Evolutionary conservation across 2,113 vertebrate genomes (phyloP).

Genomic region (Barnardius zonarius): DNA sequence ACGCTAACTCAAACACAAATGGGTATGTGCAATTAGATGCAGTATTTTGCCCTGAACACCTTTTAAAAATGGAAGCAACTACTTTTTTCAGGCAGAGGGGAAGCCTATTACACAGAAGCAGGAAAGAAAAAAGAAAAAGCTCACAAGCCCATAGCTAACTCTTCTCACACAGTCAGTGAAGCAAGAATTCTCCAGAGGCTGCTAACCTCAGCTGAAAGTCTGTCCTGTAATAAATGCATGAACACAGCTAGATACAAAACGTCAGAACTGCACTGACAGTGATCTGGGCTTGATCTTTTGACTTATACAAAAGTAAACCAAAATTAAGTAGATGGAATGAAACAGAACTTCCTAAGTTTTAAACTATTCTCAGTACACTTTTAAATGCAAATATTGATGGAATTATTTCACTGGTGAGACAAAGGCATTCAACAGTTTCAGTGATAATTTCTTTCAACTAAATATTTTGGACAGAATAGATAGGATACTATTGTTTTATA

Average conservation of each 20-base stretch:
- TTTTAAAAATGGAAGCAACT: background rate
- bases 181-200: background rate
- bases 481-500: background rate
- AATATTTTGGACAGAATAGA: background rate
- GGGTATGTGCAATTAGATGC: background rate
- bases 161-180: background rate
- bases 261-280: background rate
- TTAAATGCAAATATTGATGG: background rate
- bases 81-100: background rate
- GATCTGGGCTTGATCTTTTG: background rate
- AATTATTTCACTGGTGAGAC: background rate
- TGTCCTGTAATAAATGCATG: background rate
- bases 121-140: accelerated
- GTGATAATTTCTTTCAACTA: background rate
- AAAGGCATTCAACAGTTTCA: background rate
- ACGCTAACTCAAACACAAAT: background rate
- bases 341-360: background rate
- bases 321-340: background rate
- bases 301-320: background rate
- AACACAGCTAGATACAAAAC: background rate
- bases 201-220: background rate
- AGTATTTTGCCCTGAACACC: background rate
- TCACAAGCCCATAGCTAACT: background rate
- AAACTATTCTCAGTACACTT: background rate
- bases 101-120: background rate